These are phyloP conservation scores for Agrochola circellaris DNA, from an alignment of 2,888 invertebrate species.

Conservation along the genomic window DNA sequence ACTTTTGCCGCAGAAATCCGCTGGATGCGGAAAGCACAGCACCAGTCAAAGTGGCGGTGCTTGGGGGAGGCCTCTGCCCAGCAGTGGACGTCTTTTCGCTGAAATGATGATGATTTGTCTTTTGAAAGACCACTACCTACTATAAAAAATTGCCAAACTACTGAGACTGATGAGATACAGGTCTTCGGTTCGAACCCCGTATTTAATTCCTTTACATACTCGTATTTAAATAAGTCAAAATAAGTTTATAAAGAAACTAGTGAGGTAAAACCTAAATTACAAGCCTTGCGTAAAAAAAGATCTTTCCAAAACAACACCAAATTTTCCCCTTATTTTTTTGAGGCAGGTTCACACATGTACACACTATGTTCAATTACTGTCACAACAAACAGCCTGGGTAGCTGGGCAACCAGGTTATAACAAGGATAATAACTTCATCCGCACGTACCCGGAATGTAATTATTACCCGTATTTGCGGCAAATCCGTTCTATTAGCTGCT, in stretches of 20 bases:
- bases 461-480: slow-evolving; percentile 44
- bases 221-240: neutral
- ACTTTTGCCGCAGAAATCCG: too few species aligned
- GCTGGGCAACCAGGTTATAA: slow-evolving; percentile 12
- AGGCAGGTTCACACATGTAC: neutral
- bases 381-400: slow-evolving; percentile 1
- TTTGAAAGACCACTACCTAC: too few species aligned
- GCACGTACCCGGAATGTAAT: slow-evolving; percentile 35
- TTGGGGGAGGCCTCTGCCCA: too few species aligned
- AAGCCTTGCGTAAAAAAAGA: neutral
- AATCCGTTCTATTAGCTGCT: slow-evolving; percentile 56
- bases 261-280: neutral
- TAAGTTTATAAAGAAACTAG: neutral
- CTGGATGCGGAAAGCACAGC: too few species aligned
- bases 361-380: slow-evolving; percentile 34
- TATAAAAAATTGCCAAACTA: neutral
- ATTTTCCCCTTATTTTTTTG: neutral
- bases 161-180: neutral
- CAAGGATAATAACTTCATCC: slow-evolving; percentile 46
- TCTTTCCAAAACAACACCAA: neutral
- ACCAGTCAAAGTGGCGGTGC: too few species aligned
- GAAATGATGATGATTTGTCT: neutral
- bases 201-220: neutral
- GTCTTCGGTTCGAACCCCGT: neutral
- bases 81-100: too few species aligned